Conservation (phyloP, 2,888 invertebrate species). For the Tenthredo mesomela region DNA sequence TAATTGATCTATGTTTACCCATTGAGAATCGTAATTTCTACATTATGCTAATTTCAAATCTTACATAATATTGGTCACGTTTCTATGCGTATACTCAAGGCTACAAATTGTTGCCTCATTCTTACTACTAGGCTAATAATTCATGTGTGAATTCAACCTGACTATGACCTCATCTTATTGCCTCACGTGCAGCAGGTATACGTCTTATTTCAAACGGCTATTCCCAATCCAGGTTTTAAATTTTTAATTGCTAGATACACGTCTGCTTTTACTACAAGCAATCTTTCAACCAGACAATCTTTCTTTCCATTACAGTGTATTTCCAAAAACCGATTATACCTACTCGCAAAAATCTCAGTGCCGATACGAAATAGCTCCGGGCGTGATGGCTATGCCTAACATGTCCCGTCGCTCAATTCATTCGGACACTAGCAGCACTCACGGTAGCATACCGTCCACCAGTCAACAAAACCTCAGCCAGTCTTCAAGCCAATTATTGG, state of each 20-base stretch:
- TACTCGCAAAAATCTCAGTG: slow-evolving; percentile 91
- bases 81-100: slow-evolving; percentile 15
- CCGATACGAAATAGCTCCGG: slow-evolving; percentile 89
- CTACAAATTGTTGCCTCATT: slow-evolving; percentile 41
- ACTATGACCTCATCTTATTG: slow-evolving; percentile 37
- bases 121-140: slow-evolving; percentile 32
- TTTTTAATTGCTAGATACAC: neutral
- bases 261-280: neutral
- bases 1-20: neutral
- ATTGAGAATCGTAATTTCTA: slow-evolving; percentile 12
- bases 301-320: slow-evolving; percentile 82
- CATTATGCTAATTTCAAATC: slow-evolving; percentile 18
- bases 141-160: slow-evolving; percentile 35
- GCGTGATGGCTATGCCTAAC: slow-evolving; percentile 91
- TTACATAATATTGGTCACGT: slow-evolving; percentile 5
- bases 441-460: slow-evolving; percentile 61
- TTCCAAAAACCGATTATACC: slow-evolving; percentile 95
- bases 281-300: slow-evolving; percentile 8
- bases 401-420: slow-evolving; percentile 88
- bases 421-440: slow-evolving; percentile 65
- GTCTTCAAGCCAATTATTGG: slow-evolving; percentile 58
- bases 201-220: neutral
- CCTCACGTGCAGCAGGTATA: slow-evolving; percentile 17
- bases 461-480: slow-evolving; percentile 65
- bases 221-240: neutral